Percentiles rank a stretch among this genome's conserved stretches.
Conservation (phyloP, 2,797 vertebrate species). For the Myripristis jacobus region DNA sequence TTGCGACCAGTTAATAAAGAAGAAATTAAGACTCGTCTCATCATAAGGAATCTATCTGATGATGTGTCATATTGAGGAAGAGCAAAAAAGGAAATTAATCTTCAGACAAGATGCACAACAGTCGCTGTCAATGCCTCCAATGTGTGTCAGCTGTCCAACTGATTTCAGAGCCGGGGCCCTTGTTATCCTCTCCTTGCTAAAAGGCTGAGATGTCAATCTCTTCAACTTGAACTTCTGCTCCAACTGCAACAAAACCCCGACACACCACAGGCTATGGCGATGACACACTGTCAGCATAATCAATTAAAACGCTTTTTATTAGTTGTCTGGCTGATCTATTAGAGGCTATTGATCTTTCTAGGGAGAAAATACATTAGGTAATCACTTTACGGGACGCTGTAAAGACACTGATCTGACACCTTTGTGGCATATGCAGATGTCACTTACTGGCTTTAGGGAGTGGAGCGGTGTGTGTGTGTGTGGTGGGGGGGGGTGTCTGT, state of each 20-base stretch:
- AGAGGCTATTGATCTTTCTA: constrained; percentile 62
- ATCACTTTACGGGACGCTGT: constrained; percentile 66
- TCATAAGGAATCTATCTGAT: constrained; percentile 28
- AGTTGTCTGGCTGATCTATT: constrained; percentile 65
- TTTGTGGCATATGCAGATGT: constrained; percentile 48
- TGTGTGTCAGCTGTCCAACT: constrained; percentile 42
- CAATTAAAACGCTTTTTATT: constrained; percentile 68
- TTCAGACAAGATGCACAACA: constrained; percentile 47
- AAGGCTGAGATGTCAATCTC: constrained; percentile 49
- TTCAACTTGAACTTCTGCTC: constrained; percentile 59
- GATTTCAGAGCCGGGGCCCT: constrained; percentile 48
- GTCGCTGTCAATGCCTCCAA: constrained; percentile 45
- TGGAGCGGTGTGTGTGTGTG: too few species aligned
- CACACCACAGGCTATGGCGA: constrained; percentile 19
- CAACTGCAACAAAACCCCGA: constrained; percentile 35
- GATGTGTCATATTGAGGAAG: constrained; percentile 30
- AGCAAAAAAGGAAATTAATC: constrained; percentile 49
- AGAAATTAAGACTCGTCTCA: constrained; percentile 27
- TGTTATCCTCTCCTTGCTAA: constrained; percentile 50
- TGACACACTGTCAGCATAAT: constrained; percentile 63
- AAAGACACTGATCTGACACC: constrained; percentile 49
- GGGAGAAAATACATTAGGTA: constrained; percentile 60
- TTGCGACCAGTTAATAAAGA: constrained; percentile 34
- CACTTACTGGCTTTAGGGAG: constrained; percentile 55
- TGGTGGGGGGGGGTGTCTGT: too few species aligned